These are phyloP conservation scores for Sylvia borin DNA, from an alignment of 2,797 vertebrate genomes.

Conservation along the genomic window DNA sequence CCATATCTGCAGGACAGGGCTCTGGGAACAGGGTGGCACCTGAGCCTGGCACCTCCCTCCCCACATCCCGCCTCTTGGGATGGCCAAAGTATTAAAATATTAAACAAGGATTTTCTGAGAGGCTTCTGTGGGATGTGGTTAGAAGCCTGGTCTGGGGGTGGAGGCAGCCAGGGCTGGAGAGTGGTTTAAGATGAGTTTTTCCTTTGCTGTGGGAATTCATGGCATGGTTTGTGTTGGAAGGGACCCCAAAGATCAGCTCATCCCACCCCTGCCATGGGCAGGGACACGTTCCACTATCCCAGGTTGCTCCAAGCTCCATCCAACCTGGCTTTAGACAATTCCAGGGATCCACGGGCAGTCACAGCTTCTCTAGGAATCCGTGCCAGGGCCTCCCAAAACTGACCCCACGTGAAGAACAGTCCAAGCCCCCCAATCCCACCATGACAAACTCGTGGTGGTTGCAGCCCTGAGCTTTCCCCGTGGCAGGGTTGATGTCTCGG, in stretches of 20 bases:
- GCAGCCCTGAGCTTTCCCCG: background rate
- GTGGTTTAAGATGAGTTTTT: background rate
- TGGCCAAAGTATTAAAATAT: background rate
- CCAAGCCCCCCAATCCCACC: background rate
- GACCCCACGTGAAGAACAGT: background rate
- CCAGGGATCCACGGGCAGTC: background rate
- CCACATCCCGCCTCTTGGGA: accelerated
- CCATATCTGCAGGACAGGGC: background rate
- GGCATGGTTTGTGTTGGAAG: background rate
- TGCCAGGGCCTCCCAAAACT: background rate
- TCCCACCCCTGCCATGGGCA: background rate
- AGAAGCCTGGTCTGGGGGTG: background rate
- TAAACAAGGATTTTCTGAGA: background rate
- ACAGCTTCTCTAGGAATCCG: background rate
- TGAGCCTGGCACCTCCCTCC: background rate
- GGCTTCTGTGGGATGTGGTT: background rate
- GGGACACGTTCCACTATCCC: background rate
- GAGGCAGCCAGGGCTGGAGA: background rate
- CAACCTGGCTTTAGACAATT: accelerated
- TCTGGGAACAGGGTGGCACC: background rate
- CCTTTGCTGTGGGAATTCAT: background rate
- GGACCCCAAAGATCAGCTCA: background rate
- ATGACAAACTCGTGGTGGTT: accelerated
- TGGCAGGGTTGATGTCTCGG: background rate
- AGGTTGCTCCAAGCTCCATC: accelerated